Percentiles rank a stretch among this genome's conserved stretches.
Conservation (phyloP, 2,797 vertebrate species). For the Liasis olivaceus region DNA sequence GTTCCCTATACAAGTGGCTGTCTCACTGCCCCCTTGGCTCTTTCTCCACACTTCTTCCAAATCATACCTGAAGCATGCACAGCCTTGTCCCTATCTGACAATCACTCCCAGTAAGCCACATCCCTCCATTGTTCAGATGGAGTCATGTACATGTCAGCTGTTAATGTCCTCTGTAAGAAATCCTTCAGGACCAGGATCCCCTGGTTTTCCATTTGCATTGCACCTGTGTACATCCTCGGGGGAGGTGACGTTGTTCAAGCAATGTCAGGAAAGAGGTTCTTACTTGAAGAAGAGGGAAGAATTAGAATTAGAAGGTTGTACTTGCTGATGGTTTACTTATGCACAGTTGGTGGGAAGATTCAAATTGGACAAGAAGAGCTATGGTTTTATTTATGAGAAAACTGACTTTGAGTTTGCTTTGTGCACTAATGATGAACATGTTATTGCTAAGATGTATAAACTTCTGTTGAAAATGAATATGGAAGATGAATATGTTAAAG, state of each 20-base stretch:
- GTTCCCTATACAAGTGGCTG: background rate
- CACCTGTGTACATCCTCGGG: background rate
- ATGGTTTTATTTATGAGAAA: no score
- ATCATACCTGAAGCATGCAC: background rate
- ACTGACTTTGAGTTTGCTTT: no score
- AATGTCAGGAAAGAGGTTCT: background rate
- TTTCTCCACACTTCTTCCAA: background rate
- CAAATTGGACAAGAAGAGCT: no score
- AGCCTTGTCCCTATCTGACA: background rate
- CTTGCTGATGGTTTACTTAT: no score
- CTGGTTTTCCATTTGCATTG: background rate
- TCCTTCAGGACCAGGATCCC: background rate
- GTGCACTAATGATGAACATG: no score
- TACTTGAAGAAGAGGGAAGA: background rate
- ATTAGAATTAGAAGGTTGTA: no score
- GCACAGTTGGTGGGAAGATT: no score
- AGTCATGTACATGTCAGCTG: background rate
- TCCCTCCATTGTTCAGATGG: background rate
- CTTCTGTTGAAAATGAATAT: no score
- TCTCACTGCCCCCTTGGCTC: background rate
- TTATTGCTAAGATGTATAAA: no score
- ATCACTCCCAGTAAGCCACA: background rate
- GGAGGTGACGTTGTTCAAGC: background rate
- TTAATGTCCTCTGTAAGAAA: background rate
- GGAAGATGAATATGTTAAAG: no score